Evolutionary conservation across 2,888 invertebrate genomes (phyloP).

Genomic region (Euspilapteryx auroguttella): DNA sequence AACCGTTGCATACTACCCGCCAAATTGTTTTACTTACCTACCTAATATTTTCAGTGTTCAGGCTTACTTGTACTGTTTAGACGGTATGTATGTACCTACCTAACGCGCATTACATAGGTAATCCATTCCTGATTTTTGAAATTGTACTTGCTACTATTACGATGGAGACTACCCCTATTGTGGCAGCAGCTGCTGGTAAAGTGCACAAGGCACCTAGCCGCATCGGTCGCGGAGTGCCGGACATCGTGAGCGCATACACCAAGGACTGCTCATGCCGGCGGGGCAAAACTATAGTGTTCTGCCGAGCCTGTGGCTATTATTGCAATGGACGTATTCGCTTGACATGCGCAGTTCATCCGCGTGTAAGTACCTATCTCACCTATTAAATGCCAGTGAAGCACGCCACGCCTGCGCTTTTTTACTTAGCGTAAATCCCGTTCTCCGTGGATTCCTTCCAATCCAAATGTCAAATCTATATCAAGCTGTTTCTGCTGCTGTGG

Average conservation of each 20-base stretch:
- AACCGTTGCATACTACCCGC: too few relatives aligned
- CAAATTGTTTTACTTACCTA: too few relatives aligned
- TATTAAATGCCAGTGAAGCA: background rate
- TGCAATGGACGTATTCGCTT: slow-evolving; percentile 46
- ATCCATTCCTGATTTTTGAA: too few relatives aligned
- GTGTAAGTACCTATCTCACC: slow-evolving; percentile 19
- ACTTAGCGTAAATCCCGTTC: background rate
- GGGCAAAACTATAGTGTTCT: slow-evolving; percentile 42
- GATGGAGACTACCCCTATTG: slow-evolving; percentile 38
- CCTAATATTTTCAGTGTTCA: too few relatives aligned
- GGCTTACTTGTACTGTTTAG: too few relatives aligned
- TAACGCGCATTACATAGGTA: too few relatives aligned
- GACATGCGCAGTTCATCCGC: slow-evolving; percentile 36
- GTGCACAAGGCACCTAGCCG: slow-evolving; percentile 19
- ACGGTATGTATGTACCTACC: too few relatives aligned
- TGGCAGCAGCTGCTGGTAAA: slow-evolving; percentile 36
- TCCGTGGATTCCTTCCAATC: too few relatives aligned
- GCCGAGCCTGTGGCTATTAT: slow-evolving; percentile 43
- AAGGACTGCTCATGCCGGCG: slow-evolving; percentile 37
- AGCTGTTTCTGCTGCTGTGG: background rate
- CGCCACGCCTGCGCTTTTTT: too few relatives aligned
- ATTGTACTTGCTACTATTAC: too few relatives aligned
- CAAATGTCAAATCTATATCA: too few relatives aligned
- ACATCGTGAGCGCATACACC: slow-evolving; percentile 19
- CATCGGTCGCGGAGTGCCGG: slow-evolving; percentile 39